Conservation (phyloP, 2,797 vertebrate genomes). For the Parambassis ranga region DNA sequence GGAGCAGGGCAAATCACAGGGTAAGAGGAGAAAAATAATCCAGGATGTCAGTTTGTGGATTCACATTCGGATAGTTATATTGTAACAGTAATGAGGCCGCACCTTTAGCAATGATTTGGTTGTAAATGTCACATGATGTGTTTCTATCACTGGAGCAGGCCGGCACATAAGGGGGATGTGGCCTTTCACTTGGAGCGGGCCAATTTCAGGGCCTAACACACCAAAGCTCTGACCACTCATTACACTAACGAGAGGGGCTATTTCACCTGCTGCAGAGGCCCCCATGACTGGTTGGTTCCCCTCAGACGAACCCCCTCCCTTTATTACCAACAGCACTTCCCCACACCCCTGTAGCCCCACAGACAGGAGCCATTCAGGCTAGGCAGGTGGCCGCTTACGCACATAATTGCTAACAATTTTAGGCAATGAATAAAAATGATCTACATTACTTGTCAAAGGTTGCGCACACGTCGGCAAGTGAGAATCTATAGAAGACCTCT, state of each 20-base stretch:
- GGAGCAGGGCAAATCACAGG: constrained; percentile 34
- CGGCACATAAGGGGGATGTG: constrained; percentile 58
- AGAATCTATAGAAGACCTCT: constrained; percentile 99
- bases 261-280: constrained; percentile 99
- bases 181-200: constrained; percentile 72
- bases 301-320: constrained; percentile 80
- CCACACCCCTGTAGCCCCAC: constrained; percentile 84
- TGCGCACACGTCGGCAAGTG: constrained; percentile 98
- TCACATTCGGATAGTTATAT: constrained; percentile 40
- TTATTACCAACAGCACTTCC: constrained; percentile 79
- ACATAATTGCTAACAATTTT: constrained; percentile 99
- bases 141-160: constrained; percentile 34
- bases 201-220: constrained; percentile 75
- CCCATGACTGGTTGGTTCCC: constrained; percentile 73
- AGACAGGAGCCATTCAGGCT: constrained; percentile 99
- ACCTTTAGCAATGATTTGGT: constrained; percentile 50
- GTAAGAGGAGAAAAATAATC: constrained; percentile 29
- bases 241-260: constrained; percentile 99
- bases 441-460: constrained; percentile 99
- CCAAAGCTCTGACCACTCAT: constrained; percentile 93
- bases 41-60: constrained; percentile 35
- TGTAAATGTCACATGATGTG: constrained; percentile 56
- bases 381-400: constrained; percentile 99
- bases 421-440: constrained; percentile 99
- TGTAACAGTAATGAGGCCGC: constrained; percentile 70